Conservation (phyloP, 2,888 invertebrate species). For the Gryllus longicercus region DNA sequence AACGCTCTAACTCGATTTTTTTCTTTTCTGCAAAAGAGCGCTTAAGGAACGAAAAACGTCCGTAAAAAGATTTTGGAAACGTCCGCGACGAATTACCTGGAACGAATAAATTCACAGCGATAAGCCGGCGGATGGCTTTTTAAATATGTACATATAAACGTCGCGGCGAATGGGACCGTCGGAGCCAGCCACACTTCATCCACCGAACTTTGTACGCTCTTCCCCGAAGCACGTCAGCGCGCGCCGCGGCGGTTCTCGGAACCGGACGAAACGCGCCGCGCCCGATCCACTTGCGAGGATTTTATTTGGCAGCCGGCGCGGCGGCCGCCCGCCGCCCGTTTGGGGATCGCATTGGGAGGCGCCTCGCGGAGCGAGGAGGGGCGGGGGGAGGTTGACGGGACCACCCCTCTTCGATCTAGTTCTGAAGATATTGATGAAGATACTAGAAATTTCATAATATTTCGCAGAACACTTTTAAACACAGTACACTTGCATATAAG, state of each 20-base stretch:
- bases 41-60: neutral
- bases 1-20: neutral
- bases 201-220: neutral
- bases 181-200: too few species aligned
- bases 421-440: too few species aligned
- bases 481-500: too few species aligned
- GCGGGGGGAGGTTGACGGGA: too few species aligned
- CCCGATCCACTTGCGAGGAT: neutral
- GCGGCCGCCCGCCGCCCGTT: too few species aligned
- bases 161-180: neutral
- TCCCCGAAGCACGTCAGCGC: neutral
- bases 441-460: too few species aligned
- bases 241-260: neutral
- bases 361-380: too few species aligned
- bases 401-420: too few species aligned
- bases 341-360: too few species aligned
- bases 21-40: neutral
- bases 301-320: neutral
- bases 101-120: constrained; percentile 1
- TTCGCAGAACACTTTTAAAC: too few species aligned
- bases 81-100: neutral
- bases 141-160: constrained; percentile 17
- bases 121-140: neutral
- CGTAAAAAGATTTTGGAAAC: neutral
- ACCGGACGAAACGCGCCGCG: neutral